Percentiles rank a stretch among this genome's conserved stretches.
Evolutionary conservation across 2,797 vertebrate species (phyloP).

Genomic region (Falco cherrug): DNA sequence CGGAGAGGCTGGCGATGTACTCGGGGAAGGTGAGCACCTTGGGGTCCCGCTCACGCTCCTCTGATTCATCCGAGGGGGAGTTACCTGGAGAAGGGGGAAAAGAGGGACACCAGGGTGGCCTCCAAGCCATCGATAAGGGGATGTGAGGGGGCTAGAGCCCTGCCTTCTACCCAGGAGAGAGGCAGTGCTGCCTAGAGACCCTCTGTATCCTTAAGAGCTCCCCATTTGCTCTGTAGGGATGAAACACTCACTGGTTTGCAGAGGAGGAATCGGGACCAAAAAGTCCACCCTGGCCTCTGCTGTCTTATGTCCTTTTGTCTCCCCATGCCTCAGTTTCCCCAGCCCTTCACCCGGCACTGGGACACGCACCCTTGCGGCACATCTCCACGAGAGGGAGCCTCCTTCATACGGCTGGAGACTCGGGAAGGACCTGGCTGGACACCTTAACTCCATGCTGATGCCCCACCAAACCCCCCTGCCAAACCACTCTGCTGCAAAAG

Average conservation of each 20-base stretch:
- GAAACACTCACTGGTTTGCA: background rate
- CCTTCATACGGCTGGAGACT: background rate
- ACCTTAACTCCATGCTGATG: rapidly evolving
- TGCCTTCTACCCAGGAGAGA: background rate
- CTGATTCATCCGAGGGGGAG: conserved; percentile 95
- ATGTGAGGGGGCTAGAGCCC: background rate
- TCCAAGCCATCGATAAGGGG: rapidly evolving
- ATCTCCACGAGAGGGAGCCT: conserved; percentile 7
- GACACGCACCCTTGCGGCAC: background rate
- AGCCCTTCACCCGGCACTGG: background rate
- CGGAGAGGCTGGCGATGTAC: conserved; percentile 92
- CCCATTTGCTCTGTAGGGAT: background rate
- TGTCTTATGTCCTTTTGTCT: background rate
- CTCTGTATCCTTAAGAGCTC: background rate
- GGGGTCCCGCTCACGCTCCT: conserved; percentile 94
- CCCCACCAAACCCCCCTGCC: background rate
- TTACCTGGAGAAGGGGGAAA: conserved; percentile 81
- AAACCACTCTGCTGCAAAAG: background rate
- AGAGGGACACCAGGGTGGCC: background rate
- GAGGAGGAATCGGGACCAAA: background rate
- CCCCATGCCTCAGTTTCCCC: background rate
- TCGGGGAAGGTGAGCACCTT: conserved; percentile 93
- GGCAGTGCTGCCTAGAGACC: background rate
- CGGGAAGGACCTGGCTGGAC: background rate
- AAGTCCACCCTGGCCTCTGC: background rate